Conservation (phyloP, 92 coral and sea anemone species). For the Heteractis magnifica region DNA sequence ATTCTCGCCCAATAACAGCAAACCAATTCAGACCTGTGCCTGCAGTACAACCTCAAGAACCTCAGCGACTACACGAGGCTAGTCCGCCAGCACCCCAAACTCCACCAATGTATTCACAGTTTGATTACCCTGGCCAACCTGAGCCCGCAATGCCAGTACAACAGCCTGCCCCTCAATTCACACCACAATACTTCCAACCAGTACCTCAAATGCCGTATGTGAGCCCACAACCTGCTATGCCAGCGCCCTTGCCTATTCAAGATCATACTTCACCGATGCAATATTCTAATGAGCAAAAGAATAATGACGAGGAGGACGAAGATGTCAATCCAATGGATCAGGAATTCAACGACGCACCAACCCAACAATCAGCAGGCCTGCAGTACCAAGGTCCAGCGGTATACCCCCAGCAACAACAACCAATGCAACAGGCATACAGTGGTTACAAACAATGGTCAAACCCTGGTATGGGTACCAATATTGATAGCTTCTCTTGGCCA, state of each 20-base stretch:
- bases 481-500: conserved; percentile 15
- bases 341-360: conserved; percentile 16
- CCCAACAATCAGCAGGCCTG: conserved; percentile 13
- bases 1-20: conserved; percentile 15
- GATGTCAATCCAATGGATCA: conserved; percentile 21
- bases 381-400: conserved; percentile 33
- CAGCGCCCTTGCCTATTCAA: conserved; percentile 8
- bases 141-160: conserved; percentile 32
- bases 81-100: conserved; percentile 3
- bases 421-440: conserved; percentile 21
- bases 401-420: conserved; percentile 27
- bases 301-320: conserved; percentile 3
- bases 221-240: background rate
- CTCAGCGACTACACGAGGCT: conserved; percentile 9
- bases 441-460: conserved; percentile 26
- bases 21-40: conserved; percentile 18
- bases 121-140: conserved; percentile 19
- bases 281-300: conserved; percentile 6
- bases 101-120: conserved; percentile 35
- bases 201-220: conserved; percentile 1
- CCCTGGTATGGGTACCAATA: conserved; percentile 8
- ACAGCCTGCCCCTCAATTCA: conserved; percentile 11
- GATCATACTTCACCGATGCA: background rate
- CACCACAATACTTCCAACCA: conserved; percentile 6
- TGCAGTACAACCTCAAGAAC: conserved; percentile 4